phyloP scores from a whole-genome alignment of 2,888 invertebrate species.

The Latrodectus hesperus region DNA sequence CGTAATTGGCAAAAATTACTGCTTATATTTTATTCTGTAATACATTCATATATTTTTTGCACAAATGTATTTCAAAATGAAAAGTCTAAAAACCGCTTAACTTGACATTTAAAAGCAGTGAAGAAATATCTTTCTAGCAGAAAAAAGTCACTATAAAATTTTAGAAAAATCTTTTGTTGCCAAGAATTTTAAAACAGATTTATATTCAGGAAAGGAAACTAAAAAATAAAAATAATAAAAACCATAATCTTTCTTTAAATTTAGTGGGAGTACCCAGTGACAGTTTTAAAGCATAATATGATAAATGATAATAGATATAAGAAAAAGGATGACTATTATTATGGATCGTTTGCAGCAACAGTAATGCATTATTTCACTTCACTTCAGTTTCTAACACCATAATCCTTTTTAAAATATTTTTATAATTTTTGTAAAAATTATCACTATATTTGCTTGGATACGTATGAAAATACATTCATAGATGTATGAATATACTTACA shows the following conservation, averaged over 20 bases:
- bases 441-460: no score
- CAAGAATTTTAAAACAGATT: neutral
- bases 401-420: neutral
- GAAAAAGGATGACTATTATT: constrained; percentile 12
- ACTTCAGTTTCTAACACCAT: neutral
- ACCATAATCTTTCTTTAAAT: neutral
- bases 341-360: neutral
- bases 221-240: neutral
- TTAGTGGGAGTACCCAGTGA: neutral
- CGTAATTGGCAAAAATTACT: no score
- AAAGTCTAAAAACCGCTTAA: neutral
- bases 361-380: neutral
- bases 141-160: neutral
- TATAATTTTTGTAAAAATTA: no score
- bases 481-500: no score
- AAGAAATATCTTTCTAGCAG: neutral
- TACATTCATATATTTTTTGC: neutral
- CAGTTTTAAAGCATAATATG: constrained; percentile 20
- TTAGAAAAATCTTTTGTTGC: neutral
- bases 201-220: neutral
- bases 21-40: neutral
- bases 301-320: constrained; percentile 15
- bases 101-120: neutral
- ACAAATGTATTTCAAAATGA: neutral
- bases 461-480: no score